Conservation (phyloP, 2,797 vertebrate species). For the Paguma larvata region DNA sequence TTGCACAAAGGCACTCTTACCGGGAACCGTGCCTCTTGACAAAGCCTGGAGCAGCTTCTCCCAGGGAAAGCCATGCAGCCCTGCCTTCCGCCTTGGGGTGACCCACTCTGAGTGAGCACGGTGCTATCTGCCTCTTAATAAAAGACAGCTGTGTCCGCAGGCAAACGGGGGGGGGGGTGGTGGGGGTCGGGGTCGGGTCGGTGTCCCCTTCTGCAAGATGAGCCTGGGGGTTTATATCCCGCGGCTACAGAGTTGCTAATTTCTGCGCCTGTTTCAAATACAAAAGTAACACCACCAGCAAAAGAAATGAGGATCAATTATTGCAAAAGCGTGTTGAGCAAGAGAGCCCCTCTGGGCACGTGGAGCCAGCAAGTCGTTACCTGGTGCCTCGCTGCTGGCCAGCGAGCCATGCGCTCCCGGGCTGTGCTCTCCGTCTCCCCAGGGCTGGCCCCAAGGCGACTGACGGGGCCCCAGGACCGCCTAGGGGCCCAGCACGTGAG, state of each 20-base stretch:
- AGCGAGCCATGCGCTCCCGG: background rate
- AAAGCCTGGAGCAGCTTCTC: background rate
- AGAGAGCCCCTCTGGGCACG: background rate
- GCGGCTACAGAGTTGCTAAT: background rate
- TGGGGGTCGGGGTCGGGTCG: too few species aligned
- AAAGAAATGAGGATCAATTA: background rate
- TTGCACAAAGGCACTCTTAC: too few species aligned
- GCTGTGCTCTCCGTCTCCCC: background rate
- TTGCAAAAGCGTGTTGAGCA: background rate
- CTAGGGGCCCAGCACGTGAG: too few species aligned
- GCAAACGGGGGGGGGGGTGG: too few species aligned
- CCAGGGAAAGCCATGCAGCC: background rate
- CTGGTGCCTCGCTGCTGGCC: background rate
- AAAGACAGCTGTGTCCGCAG: fast-evolving
- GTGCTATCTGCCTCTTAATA: background rate
- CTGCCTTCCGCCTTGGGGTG: background rate
- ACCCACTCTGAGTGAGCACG: background rate
- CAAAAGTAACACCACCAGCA: background rate
- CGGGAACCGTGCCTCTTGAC: background rate
- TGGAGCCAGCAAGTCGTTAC: background rate
- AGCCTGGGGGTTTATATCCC: background rate
- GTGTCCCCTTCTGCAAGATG: background rate
- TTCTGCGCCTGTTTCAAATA: background rate
- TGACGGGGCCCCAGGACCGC: too few species aligned
- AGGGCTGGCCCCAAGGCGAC: background rate